Base-by-base conservation (phyloP, 2,888 invertebrate genomes). In the Lepas anatifera region DNA sequence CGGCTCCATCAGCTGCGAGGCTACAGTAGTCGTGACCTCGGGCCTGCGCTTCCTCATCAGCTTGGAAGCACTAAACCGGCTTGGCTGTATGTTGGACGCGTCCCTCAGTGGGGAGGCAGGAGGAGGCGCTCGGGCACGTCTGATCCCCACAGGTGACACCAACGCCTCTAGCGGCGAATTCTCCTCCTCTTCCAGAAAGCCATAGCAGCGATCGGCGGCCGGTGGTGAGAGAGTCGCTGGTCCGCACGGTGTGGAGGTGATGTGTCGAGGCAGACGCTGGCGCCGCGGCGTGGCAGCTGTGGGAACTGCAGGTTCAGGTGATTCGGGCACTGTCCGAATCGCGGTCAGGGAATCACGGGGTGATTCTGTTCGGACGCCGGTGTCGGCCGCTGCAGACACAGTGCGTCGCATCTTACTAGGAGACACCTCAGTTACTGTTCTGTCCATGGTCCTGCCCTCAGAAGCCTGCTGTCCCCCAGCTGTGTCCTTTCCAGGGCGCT, bases 1-100 rank as follows among this genome's bases (percentile, higher is more conserved):
- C 22, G 58, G 58, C 16, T 58, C 58, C 32, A 58, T 35, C 6
- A 58, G 58, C 58, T 35, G 58, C 32, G 58, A 58, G 16, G 58
- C 58, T 22, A 58, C 58, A 18, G 58, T 58, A 35, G 58, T 58
- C 22, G 58, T 58, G 32, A 58, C 58, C 58, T 58, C 58, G 6
- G 32, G 2, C 32, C 32, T 16, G 3, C 25, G 8, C 22, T 35
- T 58, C 3, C n/a, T 8, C 22, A 8, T n/a, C 58, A 35, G 32
- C 35, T 25, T 16, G 22, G 16, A 32, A 3, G 10, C 58, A 22
- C 2, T 35, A 35, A 58, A 58, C 22, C 58, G 58, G 32, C 58
- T 58, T 6, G 58, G 58, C 58, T 18, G n/a, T 25, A 58, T 18
- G 35, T 58, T 58, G 58, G 58, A 35, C 25, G 58, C 35, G 32